Evolutionary conservation across 1,140 invertebrate species (phyloP).

Genomic region (Drosophila melanica): DNA sequence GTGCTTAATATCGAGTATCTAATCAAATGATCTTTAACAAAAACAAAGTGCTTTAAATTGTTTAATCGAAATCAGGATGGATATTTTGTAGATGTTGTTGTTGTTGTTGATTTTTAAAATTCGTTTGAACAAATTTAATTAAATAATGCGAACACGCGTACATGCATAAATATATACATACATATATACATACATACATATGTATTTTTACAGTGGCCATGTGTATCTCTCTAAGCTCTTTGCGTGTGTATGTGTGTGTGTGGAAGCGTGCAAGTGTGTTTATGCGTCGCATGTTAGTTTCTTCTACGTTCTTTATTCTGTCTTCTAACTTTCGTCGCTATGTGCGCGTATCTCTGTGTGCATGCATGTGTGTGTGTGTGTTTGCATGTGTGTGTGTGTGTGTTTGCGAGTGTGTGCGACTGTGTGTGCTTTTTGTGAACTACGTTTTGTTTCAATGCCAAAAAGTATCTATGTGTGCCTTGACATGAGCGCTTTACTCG

Average conservation of each 20-base stretch:
- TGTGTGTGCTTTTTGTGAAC: slow-evolving; percentile 73
- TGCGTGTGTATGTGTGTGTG: slow-evolving; percentile 34
- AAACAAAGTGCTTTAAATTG: slow-evolving; percentile 38
- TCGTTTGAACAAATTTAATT: slow-evolving; percentile 32
- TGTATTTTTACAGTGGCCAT: slow-evolving; percentile 21
- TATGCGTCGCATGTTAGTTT: slow-evolving; percentile 60
- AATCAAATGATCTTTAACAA: slow-evolving; percentile 22
- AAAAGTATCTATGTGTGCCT: slow-evolving; percentile 75
- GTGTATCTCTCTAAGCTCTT: slow-evolving; percentile 51
- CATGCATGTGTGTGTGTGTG: slow-evolving; percentile 15
- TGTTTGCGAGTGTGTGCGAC: slow-evolving; percentile 30
- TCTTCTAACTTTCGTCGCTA: slow-evolving; percentile 56
- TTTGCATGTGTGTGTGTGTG: slow-evolving; percentile 29
- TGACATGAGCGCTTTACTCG: slow-evolving; percentile 55
- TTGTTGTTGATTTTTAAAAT: slow-evolving; percentile 23
- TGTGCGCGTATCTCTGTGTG: slow-evolving; percentile 19
- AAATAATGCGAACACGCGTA: slow-evolving; percentile 45
- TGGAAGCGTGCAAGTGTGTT: slow-evolving; percentile 37
- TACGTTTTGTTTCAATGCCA: slow-evolving; percentile 82
- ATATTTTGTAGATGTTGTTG: slow-evolving; percentile 9
- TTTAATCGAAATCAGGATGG: slow-evolving; percentile 12
- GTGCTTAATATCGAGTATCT: slow-evolving; percentile 25
- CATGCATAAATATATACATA: slow-evolving; percentile 9
- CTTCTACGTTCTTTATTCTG: slow-evolving; percentile 59
- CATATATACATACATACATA: background rate